Evolutionary conservation across 2,113 vertebrate species (phyloP), one percentile per base, ranked within the genome.

Genomic region (Hemicordylus capensis): DNA sequence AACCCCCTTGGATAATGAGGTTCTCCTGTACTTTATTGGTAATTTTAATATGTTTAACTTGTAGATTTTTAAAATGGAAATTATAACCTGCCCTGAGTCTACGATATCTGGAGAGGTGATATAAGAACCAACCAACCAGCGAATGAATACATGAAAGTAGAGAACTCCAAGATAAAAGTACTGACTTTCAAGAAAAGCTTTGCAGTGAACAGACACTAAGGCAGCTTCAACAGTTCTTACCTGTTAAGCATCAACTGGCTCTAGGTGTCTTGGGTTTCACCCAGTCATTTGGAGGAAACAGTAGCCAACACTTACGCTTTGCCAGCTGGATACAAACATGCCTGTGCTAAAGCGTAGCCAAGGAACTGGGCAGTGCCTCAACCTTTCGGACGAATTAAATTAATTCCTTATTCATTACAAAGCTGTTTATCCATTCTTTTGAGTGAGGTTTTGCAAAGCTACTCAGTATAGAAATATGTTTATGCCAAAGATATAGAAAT

Each of bases 201-300:
- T 63, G 74, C 84, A 54, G 20, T 59, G 19, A 34, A 28, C 22
- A 69, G 59, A 5, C 76, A 34, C 22, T 42, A 46, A 91, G 17
- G 48, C n/a, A 37, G 11, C 31, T 3, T 1, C 17, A 0, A 11
- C 54, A n/a, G 42, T 56, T 37, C 56, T 51, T 1, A 34, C 69
- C 44, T 15, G 1, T 7, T 70, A 37, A 11, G 61, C 81, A 51
- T 81, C 59, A 66, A 34, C 54, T 42, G 73, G 11, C 20, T 44
- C 51, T 67, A 77, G 48, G 31, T 0, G 0, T n/a, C 15, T 44
- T 54, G 31, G 0, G 4, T 20, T 28, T 3, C 0, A 31, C 0
- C 1, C 0, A 1, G 67, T 84, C 12, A 15, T 4, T 74, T 85
- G 20, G 37, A 17, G 14, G 10, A 1, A 42, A 20, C 3, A 2